A percentile compares a stretch with the other conserved stretches of the same genome.
Evolutionary conservation across 2,888 invertebrate genomes (phyloP).

Genomic region (Lochmaea capreae): DNA sequence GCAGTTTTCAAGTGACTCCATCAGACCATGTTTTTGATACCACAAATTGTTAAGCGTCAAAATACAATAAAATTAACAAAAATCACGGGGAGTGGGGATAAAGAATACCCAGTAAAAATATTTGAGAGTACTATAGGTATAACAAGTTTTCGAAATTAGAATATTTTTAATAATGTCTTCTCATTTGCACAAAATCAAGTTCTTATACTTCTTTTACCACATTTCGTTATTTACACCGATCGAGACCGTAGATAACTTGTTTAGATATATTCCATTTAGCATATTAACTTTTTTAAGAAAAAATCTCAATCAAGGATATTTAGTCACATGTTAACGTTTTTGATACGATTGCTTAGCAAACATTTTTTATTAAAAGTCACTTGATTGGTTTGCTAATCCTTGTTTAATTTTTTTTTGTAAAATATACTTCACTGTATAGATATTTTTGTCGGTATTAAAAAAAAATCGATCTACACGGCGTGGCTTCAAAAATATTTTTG

Average conservation of each 20-base stretch:
- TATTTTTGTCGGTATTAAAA: neutral
- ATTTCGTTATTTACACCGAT: slow-evolving; percentile 14
- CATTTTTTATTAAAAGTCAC: neutral
- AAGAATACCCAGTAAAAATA: no score
- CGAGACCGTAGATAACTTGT: slow-evolving; percentile 2
- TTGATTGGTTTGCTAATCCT: neutral
- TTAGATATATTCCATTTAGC: slow-evolving; percentile 4
- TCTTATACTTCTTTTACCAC: slow-evolving; percentile 13
- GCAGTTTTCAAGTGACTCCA: no score
- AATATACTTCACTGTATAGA: slow-evolving; percentile 7
- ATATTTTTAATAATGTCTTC: neutral
- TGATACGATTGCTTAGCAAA: slow-evolving; percentile 1
- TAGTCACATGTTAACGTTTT: slow-evolving; percentile 8
- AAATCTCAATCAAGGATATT: neutral
- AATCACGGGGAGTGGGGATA: no score
- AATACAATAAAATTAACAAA: no score
- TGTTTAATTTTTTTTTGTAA: slow-evolving; percentile 9
- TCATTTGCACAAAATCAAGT: slow-evolving; percentile 6
- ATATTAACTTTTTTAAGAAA: slow-evolving; percentile 5
- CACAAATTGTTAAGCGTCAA: no score
- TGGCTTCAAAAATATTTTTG: no score
- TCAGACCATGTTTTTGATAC: no score
- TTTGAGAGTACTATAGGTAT: neutral
- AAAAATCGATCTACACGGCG: no score
- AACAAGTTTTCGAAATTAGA: neutral